Evolutionary conservation across 2,797 vertebrate genomes (phyloP).

Genomic region (Cygnus olor): DNA sequence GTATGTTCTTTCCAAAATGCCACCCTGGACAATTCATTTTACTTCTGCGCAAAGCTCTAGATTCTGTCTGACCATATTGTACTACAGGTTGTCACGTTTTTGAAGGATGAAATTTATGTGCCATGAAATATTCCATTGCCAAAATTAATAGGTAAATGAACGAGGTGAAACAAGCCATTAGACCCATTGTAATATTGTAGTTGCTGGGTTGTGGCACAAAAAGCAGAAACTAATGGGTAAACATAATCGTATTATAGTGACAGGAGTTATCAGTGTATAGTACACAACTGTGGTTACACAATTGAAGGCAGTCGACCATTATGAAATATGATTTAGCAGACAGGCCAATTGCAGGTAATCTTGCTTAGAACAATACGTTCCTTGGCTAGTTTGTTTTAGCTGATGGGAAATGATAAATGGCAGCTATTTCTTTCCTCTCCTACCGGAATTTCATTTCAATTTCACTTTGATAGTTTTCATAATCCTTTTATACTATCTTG

Average conservation of each 20-base stretch:
- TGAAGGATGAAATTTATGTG: constrained; percentile 73
- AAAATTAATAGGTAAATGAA: constrained; percentile 80
- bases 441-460: not conserved
- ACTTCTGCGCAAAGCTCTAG: not conserved
- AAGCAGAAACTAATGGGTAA: constrained; percentile 70
- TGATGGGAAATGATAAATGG: constrained; percentile 1
- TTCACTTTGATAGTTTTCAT: constrained; percentile 2
- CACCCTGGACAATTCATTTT: constrained; percentile 57
- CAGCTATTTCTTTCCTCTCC: not conserved
- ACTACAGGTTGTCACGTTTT: constrained; percentile 68
- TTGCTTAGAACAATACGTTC: constrained; percentile 30
- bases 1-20: constrained; percentile 30
- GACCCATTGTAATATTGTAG: constrained; percentile 57
- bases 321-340: constrained; percentile 24
- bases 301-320: constrained; percentile 26
- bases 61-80: constrained; percentile 51
- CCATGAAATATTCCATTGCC: constrained; percentile 73
- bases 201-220: constrained; percentile 57
- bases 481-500: not conserved
- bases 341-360: not conserved
- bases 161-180: constrained; percentile 75
- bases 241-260: constrained; percentile 45
- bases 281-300: constrained; percentile 49
- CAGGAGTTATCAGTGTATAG: constrained; percentile 50
- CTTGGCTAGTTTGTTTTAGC: constrained; percentile 28